These are phyloP conservation scores for Prunella himalayana DNA, from an alignment of 2,113 vertebrate species.

Conservation along the genomic window DNA sequence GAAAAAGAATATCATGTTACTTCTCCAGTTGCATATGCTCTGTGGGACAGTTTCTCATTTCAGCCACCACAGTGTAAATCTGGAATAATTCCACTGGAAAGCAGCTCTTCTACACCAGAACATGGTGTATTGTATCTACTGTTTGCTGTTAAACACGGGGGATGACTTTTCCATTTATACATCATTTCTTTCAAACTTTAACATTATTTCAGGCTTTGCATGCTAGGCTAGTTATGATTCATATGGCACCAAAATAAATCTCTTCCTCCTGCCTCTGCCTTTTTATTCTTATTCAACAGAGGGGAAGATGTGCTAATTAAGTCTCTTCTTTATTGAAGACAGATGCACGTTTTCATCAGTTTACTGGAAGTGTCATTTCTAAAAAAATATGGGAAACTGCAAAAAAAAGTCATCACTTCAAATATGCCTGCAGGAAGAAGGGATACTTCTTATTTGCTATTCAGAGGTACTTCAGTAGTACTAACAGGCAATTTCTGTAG, in stretches of 20 bases:
- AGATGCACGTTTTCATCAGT: conserved; percentile 21
- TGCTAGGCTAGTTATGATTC: conserved; percentile 19
- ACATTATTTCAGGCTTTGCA: conserved; percentile 35
- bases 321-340: conserved; percentile 7
- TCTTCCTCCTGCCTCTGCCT: background rate
- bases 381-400: background rate
- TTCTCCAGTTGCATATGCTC: background rate
- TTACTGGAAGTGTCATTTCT: conserved; percentile 27
- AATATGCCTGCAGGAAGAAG: background rate
- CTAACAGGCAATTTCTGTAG: background rate
- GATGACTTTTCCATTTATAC: conserved; percentile 45
- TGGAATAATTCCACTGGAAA: conserved; percentile 41
- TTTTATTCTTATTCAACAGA: background rate
- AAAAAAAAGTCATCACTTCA: background rate
- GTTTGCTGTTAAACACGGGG: conserved; percentile 36
- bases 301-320: conserved; percentile 42
- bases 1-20: background rate
- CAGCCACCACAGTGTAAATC: conserved; percentile 1
- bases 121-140: conserved; percentile 51
- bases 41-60: conserved; percentile 33
- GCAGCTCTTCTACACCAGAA: conserved; percentile 18
- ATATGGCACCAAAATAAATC: conserved; percentile 44
- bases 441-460: background rate
- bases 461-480: background rate
- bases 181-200: conserved; percentile 30